Conservation (phyloP, 2,888 invertebrate genomes). For the Sminthurides aquaticus region DNA sequence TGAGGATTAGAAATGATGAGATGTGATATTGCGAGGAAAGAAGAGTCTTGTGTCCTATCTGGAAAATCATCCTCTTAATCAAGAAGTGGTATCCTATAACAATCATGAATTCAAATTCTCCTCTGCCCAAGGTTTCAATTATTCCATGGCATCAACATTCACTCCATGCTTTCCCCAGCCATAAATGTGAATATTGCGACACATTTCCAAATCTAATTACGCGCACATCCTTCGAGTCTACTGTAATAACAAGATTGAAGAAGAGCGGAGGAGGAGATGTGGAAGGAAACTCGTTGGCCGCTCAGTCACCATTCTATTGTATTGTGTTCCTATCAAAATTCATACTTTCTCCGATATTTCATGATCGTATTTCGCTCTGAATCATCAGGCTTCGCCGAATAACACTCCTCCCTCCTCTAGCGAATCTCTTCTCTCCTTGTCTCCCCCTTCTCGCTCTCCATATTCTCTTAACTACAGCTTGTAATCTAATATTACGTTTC, state of each 20-base stretch:
- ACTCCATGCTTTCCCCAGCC: background rate
- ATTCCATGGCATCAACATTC: background rate
- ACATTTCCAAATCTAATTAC: conserved; percentile 6
- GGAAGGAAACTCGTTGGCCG: too few relatives aligned
- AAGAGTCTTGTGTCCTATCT: background rate
- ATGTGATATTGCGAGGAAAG: too few relatives aligned
- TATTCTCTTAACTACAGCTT: too few relatives aligned
- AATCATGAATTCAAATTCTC: background rate
- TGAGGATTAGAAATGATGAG: too few relatives aligned
- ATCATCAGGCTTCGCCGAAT: background rate
- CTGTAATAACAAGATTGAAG: background rate
- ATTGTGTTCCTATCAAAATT: conserved; percentile 1
- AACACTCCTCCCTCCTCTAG: background rate
- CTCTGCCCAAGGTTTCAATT: background rate
- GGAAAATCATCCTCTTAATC: background rate
- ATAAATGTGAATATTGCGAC: conserved; percentile 4
- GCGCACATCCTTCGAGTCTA: background rate
- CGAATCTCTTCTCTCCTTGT: background rate
- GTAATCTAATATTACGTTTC: background rate
- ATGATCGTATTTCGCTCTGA: background rate
- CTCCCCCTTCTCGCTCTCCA: too few relatives aligned
- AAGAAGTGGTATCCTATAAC: background rate
- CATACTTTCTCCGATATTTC: background rate
- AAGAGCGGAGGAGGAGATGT: background rate
- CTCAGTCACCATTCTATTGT: background rate